Evolutionary conservation across 2,113 vertebrate species (phyloP).

Genomic region (Nymphicus hollandicus): DNA sequence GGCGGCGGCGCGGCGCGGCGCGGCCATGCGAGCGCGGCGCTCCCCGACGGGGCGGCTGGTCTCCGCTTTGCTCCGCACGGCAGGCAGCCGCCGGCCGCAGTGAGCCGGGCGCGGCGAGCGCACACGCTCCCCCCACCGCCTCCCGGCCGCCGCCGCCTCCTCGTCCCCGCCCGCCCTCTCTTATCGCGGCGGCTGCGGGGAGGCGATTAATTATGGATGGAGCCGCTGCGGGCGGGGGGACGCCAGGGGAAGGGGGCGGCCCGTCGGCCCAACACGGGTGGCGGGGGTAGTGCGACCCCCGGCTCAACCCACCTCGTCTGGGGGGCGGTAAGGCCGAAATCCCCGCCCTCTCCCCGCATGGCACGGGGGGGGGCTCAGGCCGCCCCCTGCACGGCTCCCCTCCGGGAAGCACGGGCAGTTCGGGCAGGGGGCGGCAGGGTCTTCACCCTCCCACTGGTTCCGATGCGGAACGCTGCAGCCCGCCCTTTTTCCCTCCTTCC

Average conservation of each 20-base stretch:
- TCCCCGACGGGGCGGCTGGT: constrained; percentile 76
- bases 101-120: background rate
- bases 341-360: background rate
- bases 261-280: background rate
- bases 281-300: background rate
- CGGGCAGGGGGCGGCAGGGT: background rate
- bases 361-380: background rate
- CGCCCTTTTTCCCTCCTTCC: background rate
- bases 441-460: background rate
- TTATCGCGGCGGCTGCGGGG: background rate
- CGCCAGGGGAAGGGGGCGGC: background rate
- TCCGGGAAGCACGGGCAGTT: background rate
- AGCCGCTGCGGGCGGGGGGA: background rate
- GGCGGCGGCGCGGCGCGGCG: constrained; percentile 88
- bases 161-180: constrained; percentile 3
- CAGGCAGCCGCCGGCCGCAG: constrained; percentile 45
- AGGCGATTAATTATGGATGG: constrained; percentile 1
- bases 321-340: background rate
- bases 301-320: background rate
- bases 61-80: constrained; percentile 62
- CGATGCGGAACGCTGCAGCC: background rate
- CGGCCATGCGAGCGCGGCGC: no score
- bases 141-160: background rate
- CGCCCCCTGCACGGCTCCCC: no score
- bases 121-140: constrained; percentile 60